phyloP scores from a whole-genome alignment of 2,113 vertebrate species.

The Rhinolophus ferrumequinum region DNA sequence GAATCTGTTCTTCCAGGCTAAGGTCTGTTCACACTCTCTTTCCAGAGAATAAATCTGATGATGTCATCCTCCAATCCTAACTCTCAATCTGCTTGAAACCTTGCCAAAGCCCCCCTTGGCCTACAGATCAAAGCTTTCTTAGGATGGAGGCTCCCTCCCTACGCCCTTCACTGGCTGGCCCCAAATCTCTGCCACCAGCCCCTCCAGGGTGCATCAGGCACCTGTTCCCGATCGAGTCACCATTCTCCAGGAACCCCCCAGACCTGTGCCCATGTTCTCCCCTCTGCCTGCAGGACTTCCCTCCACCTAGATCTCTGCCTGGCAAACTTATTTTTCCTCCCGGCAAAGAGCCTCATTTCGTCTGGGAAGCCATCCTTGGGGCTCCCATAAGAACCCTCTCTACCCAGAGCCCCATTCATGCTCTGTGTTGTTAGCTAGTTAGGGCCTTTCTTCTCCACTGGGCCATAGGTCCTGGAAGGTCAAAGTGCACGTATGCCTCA shows the following conservation, averaged over 20 bases:
- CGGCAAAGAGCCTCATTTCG: neutral
- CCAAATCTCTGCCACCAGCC: neutral
- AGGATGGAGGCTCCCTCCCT: neutral
- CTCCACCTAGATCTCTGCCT: neutral
- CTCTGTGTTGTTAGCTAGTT: neutral
- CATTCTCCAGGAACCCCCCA: neutral
- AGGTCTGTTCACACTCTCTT: neutral
- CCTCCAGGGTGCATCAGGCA: neutral
- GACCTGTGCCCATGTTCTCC: neutral
- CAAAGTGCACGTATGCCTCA: neutral
- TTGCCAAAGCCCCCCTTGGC: neutral
- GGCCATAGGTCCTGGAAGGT: neutral
- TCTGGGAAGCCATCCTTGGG: neutral
- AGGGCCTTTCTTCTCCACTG: neutral
- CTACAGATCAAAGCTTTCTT: neutral
- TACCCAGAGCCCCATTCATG: too few species aligned
- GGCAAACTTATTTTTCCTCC: neutral
- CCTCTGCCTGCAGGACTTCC: neutral
- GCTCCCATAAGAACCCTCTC: neutral
- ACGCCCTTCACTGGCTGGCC: neutral
- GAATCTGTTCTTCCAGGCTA: neutral
- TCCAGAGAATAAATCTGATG: slow-evolving; percentile 1
- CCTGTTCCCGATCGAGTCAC: neutral
- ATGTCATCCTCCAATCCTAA: neutral
- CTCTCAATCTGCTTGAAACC: neutral